Evolutionary conservation across 92 coral and sea anemone species (phyloP).

Genomic region (Ricordea florida): DNA sequence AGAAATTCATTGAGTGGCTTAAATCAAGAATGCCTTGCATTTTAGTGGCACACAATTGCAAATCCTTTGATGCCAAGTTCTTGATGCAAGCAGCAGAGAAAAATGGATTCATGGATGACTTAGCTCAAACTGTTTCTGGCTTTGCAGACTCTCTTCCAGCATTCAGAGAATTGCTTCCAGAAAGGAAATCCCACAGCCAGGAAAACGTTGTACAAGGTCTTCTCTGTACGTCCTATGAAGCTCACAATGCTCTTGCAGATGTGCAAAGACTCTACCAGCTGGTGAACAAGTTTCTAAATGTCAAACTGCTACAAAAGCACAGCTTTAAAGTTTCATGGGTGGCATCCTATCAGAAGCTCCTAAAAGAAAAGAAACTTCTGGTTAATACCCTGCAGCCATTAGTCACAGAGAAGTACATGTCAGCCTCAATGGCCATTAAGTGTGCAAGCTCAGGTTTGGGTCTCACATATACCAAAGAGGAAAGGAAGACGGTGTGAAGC

Average conservation of each 20-base stretch:
- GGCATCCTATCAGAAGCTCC: slow-evolving; percentile 5
- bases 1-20: slow-evolving; percentile 41
- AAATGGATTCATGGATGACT: slow-evolving; percentile 19
- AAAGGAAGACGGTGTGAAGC: neutral
- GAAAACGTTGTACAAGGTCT: slow-evolving; percentile 49
- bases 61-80: slow-evolving; percentile 57
- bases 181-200: slow-evolving; percentile 47
- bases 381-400: slow-evolving; percentile 36
- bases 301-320: slow-evolving; percentile 32
- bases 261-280: slow-evolving; percentile 49
- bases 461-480: neutral
- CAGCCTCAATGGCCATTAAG: slow-evolving; percentile 58
- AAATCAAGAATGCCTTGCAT: slow-evolving; percentile 40
- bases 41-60: slow-evolving; percentile 63
- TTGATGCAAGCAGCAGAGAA: slow-evolving; percentile 27
- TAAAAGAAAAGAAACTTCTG: slow-evolving; percentile 26
- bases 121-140: slow-evolving; percentile 32
- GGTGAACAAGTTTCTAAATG: slow-evolving; percentile 19
- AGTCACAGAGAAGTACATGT: slow-evolving; percentile 24
- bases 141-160: slow-evolving; percentile 61
- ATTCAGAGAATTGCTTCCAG: slow-evolving; percentile 62
- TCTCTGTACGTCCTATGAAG: slow-evolving; percentile 40
- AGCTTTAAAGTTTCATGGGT: slow-evolving; percentile 54
- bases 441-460: slow-evolving; percentile 61
- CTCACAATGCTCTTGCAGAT: slow-evolving; percentile 65